These are phyloP conservation scores for Pituophis catenifer DNA, from an alignment of 2,113 vertebrate species.

Conservation along the genomic window DNA sequence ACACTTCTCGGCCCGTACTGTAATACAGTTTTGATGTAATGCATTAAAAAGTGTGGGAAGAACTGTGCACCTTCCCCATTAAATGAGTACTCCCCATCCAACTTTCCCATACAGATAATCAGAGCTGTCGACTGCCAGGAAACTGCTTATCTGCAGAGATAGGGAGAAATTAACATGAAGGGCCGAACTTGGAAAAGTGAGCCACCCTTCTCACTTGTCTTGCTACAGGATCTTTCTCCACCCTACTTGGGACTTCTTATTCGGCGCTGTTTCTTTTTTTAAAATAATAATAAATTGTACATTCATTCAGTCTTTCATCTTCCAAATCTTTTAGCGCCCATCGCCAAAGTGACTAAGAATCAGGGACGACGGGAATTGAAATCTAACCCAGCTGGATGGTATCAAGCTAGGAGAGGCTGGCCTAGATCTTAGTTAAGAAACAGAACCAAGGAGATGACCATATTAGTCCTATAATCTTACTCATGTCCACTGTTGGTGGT, in stretches of 20 bases:
- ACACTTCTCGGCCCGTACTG: not conserved
- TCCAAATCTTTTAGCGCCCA: not conserved
- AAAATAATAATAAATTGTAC: not conserved
- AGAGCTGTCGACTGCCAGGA: not conserved
- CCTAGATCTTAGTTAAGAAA: conserved; percentile 11
- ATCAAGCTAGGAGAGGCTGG: not conserved
- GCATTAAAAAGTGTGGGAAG: not conserved
- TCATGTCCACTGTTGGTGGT: conserved; percentile 60
- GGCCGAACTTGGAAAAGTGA: not conserved
- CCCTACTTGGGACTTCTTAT: not conserved
- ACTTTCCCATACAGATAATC: not conserved
- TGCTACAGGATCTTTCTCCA: not conserved
- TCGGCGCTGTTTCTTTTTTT: not conserved
- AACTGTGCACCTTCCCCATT: not conserved
- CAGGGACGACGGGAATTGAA: not conserved
- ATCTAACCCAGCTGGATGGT: not conserved
- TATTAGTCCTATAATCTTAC: conserved; percentile 40
- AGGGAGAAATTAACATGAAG: not conserved
- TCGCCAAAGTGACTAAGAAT: not conserved
- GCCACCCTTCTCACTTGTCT: not conserved
- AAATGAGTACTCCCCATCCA: not conserved
- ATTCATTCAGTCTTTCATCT: not conserved
- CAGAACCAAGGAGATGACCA: not conserved
- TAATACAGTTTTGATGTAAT: not conserved
- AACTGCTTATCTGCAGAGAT: not conserved